Conservation (phyloP, 2,113 vertebrate genomes). For the Hypocryptadius cinnamomeus region DNA sequence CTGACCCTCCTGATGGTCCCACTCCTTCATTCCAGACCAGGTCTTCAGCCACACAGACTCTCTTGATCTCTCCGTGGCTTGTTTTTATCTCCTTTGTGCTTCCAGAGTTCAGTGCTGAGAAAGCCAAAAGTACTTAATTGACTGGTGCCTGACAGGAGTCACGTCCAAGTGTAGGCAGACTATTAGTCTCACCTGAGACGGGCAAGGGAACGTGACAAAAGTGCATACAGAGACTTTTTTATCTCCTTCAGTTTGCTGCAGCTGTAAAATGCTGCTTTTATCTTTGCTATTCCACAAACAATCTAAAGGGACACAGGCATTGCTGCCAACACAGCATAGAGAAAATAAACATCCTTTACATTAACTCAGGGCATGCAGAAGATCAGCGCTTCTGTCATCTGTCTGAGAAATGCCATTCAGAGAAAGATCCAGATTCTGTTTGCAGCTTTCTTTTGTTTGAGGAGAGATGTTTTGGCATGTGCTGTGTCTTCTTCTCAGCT, state of each 20-base stretch:
- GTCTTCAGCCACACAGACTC: not conserved
- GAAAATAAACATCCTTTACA: not conserved
- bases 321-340: not conserved
- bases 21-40: not conserved
- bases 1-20: not conserved
- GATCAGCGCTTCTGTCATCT: not conserved
- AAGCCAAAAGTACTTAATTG: not conserved
- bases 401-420: not conserved
- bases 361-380: not conserved
- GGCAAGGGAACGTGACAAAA: not conserved
- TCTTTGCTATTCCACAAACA: not conserved
- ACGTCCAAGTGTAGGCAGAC: not conserved
- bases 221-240: not conserved
- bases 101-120: not conserved
- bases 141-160: not conserved
- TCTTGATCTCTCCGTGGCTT: not conserved
- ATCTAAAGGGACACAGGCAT: not conserved
- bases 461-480: not conserved
- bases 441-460: not conserved
- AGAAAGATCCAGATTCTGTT: not conserved
- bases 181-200: not conserved
- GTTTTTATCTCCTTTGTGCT: not conserved
- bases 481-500: not conserved
- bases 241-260: not conserved
- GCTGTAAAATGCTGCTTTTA: constrained; percentile 25